Base-by-base conservation (phyloP, 2,113 vertebrate genomes). In the Ailurus styani region DNA sequence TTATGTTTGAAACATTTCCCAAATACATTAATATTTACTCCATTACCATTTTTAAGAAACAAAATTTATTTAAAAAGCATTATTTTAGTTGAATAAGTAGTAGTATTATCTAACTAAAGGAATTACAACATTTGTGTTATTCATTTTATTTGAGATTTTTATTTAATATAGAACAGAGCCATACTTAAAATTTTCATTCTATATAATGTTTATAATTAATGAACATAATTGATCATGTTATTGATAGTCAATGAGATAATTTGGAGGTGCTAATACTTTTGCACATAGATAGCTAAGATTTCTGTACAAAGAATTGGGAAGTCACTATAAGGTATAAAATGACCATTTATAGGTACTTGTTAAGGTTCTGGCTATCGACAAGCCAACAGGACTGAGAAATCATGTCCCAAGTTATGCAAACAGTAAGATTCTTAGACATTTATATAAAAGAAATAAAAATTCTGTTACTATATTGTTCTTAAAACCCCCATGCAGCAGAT, bases 1-100 rank as follows among this genome's bases (percentile, higher is more conserved):
- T 94, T 79, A 60, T 78, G 23, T 62, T 95, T 84, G 45, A 87
- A 87, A 91, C n/a, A 79, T 15, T 60, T 91, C 87, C 95, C 45
- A 96, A 88, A 85, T 82, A 82, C 1, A 82, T 60, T 91, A 64
- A 57, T 77, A 72, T 55, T 95, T 94, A 64, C 12, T 25, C 25
- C 20, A 45, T 66, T 77, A 54, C 27, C 52, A 78, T 85, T 95
- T 95, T 93, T 12, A 91, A 89, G 52, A 45, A 73, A 78, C 9
- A 86, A 88, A 57, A 60, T 54, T 7, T 52, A 47, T 55, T 72
- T 82, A 23, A 66, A 91, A 85, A 50, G 21, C 45, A 91, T 82
- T 21, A 47, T 25, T 87, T 6, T 47, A 1, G 3, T 54, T 57
- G 2, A 79, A 34, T 85, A 81, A 94, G 6, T 68, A 70, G n/a